Evolutionary conservation across 2,113 vertebrate species (phyloP), one percentile per base, ranked within the genome.

Genomic region (Pseudopodoces humilis): DNA sequence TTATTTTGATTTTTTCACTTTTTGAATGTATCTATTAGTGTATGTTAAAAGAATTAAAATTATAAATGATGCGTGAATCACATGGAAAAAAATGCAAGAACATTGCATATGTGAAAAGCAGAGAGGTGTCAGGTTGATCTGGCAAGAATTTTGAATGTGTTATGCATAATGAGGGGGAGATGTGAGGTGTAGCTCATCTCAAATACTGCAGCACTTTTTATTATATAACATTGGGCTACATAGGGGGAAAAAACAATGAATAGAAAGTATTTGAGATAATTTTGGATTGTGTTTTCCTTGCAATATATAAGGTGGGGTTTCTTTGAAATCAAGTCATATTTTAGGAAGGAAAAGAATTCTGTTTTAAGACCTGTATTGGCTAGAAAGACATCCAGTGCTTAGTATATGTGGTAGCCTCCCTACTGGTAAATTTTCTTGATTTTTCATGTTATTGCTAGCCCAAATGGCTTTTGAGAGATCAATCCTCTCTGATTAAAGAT

Each of bases 261-360:
- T 16, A 55, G 59, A 24, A 93, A 58, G 10, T 37, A 33, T 63
- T 75, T 68, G 44, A 85, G 44, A 39, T 76, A 27, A 30, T 21
- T 83, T 39, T 70, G n/a, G 23, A 47, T 53, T 83, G 28, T 65
- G 50, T 50, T 94, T 94, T 77, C 52, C 31, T 86, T 85, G 20
- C 22, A 56, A 0, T 80, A 80, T 77, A 2, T 80, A 31, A 60
- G 27, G 24, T 15, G 24, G 2, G 2, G 9, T 21, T 55, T 84
- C 68, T 79, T 55, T 60, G n/a, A 82, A 62, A 81, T 25, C n/a
- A 87, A 68, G 14, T 71, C 1, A 13, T 67, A 62, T 70, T 85
- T 79, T 67, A 47, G 30, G 30, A 81, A 33, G 39, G 18, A 65
- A 46, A 39, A 30, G 15, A 52, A 17, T 68, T 63, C 37, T 60